Conservation (phyloP, 23 tunicate genomes). For the Styela plicata region DNA sequence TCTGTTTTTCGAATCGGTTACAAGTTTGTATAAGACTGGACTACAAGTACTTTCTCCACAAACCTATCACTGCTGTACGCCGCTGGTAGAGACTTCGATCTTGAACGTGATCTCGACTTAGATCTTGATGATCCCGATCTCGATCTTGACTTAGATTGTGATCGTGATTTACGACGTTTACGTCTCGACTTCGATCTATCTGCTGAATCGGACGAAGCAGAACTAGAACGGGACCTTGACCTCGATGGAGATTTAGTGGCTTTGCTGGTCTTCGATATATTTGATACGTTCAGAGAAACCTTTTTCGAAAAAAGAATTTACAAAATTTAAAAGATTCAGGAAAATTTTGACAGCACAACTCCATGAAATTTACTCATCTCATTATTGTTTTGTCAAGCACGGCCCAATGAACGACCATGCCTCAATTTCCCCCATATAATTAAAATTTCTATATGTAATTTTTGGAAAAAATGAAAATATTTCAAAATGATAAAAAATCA, state of each 20-base stretch:
- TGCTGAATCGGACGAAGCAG: constrained; percentile 8
- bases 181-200: background rate
- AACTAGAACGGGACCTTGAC: background rate
- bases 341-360: background rate
- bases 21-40: no score
- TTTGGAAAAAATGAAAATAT: no score
- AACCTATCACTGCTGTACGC: constrained; percentile 13
- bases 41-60: no score
- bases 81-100: constrained; percentile 1
- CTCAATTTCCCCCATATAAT: no score
- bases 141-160: background rate
- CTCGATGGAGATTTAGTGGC: background rate
- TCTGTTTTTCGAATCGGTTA: no score
- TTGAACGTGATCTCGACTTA: constrained; percentile 12
- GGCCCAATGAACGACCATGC: no score
- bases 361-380: no score
- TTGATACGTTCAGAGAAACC: constrained; percentile 15
- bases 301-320: background rate
- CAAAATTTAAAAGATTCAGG: background rate
- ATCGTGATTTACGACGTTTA: background rate
- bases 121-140: background rate
- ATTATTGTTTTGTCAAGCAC: no score
- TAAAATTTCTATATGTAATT: no score
- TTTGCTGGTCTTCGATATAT: background rate
- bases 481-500: no score